A percentile compares a stretch with the other conserved stretches of the same genome.
Conservation (phyloP, 2,888 invertebrate species). For the Morpho helenor region DNA sequence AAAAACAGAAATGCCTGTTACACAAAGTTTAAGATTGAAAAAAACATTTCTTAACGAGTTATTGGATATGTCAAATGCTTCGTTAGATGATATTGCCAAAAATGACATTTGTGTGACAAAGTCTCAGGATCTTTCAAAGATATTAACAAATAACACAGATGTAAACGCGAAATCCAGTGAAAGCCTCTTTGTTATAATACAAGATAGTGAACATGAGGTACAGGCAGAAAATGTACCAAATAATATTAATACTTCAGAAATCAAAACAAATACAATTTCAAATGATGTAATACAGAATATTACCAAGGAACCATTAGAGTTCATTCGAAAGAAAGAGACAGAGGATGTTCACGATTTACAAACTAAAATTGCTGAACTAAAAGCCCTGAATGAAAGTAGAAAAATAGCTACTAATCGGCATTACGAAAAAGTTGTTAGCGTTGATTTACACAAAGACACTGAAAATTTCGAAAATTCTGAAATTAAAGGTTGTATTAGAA, state of each 20-base stretch:
- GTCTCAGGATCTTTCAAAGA: not conserved
- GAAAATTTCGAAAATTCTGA: conserved; percentile 18
- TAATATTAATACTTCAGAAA: conserved; percentile 7
- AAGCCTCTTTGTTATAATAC: conserved; percentile 38
- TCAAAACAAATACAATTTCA: not conserved
- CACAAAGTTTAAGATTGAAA: conserved; percentile 21
- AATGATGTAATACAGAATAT: not conserved
- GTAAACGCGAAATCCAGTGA: conserved; percentile 32
- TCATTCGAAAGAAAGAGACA: conserved; percentile 29
- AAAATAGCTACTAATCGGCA: conserved; percentile 27
- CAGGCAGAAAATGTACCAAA: not conserved
- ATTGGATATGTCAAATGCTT: conserved; percentile 45
- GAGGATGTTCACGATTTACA: conserved; percentile 24
- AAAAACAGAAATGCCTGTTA: no score
- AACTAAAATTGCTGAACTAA: conserved; percentile 29
- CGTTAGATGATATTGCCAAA: conserved; percentile 5
- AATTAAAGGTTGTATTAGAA: conserved; percentile 21
- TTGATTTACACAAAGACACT: conserved; percentile 24
- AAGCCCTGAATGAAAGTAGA: conserved; percentile 14
- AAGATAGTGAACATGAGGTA: conserved; percentile 8
- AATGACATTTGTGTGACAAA: not conserved
- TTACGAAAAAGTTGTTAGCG: conserved; percentile 32
- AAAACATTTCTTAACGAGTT: conserved; percentile 43
- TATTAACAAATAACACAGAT: conserved; percentile 4
- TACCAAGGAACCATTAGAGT: conserved; percentile 12